Evolutionary conservation across 2,888 invertebrate species (phyloP).

Genomic region (Lypha dubia): DNA sequence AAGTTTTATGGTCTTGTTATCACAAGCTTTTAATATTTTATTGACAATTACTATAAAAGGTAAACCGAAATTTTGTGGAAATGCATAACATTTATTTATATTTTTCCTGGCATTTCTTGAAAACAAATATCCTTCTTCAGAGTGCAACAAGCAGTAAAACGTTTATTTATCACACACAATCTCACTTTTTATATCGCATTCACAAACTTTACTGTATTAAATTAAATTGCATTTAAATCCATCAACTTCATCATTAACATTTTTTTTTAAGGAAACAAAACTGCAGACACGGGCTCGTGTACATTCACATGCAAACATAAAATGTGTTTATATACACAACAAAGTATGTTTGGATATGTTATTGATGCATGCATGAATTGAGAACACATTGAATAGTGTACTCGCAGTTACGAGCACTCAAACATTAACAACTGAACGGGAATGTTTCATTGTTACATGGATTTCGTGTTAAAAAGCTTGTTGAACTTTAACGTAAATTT

Average conservation of each 20-base stretch:
- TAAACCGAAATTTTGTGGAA: constrained; percentile 10
- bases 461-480: constrained; percentile 49
- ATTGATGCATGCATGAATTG: constrained; percentile 19
- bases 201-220: not conserved
- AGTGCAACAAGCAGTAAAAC: constrained; percentile 24
- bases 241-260: constrained; percentile 37
- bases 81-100: not conserved
- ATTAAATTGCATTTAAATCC: constrained; percentile 31
- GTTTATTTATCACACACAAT: constrained; percentile 20
- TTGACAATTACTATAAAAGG: not conserved
- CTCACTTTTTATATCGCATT: not conserved
- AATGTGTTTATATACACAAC: not conserved
- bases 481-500: constrained; percentile 40
- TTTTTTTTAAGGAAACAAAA: constrained; percentile 22
- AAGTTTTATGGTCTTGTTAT: not conserved
- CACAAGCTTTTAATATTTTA: constrained; percentile 14
- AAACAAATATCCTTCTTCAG: not conserved
- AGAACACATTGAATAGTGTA: constrained; percentile 24
- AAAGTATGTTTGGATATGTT: not conserved
- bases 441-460: constrained; percentile 37
- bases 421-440: constrained; percentile 18
- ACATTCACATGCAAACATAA: not conserved
- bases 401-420: constrained; percentile 3
- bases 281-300: not conserved
- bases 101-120: not conserved